phyloP scores from a whole-genome alignment of 2,888 invertebrate species.

The Uropetala carovei region DNA sequence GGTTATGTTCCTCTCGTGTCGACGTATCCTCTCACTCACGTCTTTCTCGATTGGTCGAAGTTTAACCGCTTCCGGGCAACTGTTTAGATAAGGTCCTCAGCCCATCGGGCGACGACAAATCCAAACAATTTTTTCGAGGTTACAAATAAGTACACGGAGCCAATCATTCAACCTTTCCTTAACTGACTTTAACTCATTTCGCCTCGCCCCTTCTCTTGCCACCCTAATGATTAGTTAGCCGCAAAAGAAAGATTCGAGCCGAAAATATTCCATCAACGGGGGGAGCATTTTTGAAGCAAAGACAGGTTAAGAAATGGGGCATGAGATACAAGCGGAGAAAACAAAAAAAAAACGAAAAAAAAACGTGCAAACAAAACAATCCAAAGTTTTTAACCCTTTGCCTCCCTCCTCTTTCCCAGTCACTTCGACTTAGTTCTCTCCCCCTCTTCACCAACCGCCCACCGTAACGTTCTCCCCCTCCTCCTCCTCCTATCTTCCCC shows the following conservation, averaged over 20 bases:
- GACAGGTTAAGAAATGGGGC: constrained; percentile 13
- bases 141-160: neutral
- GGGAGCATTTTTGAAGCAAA: neutral
- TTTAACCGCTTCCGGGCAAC: too few species aligned
- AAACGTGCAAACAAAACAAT: constrained; percentile 12
- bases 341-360: neutral
- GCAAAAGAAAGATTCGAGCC: neutral
- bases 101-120: neutral
- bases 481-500: neutral
- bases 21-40: too few species aligned
- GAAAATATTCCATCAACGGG: neutral
- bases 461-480: neutral
- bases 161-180: neutral
- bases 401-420: neutral
- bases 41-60: too few species aligned
- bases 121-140: neutral
- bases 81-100: neutral
- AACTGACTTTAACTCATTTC: neutral
- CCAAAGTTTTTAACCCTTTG: neutral
- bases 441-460: neutral
- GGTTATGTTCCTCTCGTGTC: too few species aligned
- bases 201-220: neutral
- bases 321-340: neutral
- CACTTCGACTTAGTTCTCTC: neutral
- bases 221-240: neutral